Conservation (phyloP, 2,888 invertebrate species). For the Cancer borealis region DNA sequence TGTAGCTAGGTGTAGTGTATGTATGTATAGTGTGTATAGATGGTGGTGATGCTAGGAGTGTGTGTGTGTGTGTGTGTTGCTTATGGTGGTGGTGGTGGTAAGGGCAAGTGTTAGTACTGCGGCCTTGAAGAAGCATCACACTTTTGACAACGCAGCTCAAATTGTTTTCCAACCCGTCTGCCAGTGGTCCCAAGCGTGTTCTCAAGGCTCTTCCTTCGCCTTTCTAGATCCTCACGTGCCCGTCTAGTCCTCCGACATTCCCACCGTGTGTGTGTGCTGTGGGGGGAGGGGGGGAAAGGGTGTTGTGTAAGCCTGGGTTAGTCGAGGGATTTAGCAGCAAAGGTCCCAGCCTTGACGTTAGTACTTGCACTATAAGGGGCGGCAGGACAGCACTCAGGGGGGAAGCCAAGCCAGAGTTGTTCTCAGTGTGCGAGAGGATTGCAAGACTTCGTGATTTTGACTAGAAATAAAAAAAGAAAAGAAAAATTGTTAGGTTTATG, state of each 20-base stretch:
- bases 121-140: constrained; percentile 41
- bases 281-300: too few species aligned
- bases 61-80: neutral
- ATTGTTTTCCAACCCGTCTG: constrained; percentile 50
- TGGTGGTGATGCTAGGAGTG: neutral
- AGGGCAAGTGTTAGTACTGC: neutral
- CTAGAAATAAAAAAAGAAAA: too few species aligned
- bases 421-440: too few species aligned
- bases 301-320: neutral
- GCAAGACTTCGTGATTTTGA: too few species aligned
- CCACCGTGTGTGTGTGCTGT: neutral
- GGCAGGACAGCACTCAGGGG: neutral
- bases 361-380: neutral
- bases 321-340: neutral
- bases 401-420: too few species aligned
- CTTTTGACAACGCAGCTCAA: constrained; percentile 53
- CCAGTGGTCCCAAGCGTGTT: neutral
- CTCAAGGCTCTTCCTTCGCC: neutral
- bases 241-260: neutral
- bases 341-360: neutral
- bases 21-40: neutral
- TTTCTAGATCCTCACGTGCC: neutral
- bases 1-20: neutral
- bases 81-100: neutral
- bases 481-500: too few species aligned